Evolutionary conservation across 2,797 vertebrate genomes (phyloP).

Genomic region (Nasua narica): DNA sequence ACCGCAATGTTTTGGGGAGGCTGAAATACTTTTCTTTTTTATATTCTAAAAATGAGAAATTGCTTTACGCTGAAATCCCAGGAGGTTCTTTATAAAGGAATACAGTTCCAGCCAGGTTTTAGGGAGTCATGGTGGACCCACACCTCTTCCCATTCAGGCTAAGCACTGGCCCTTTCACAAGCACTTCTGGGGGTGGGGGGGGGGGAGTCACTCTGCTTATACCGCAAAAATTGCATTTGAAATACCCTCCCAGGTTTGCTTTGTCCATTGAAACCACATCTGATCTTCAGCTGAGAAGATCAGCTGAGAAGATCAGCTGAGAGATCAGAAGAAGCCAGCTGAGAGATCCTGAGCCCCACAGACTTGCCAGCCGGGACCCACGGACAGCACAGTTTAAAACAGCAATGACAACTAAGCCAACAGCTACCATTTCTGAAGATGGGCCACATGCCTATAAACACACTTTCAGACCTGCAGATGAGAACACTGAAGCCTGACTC

Average conservation of each 20-base stretch:
- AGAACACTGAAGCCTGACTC: not conserved
- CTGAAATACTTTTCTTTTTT: not conserved
- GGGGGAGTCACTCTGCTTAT: not conserved
- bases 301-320: no score
- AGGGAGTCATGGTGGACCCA: not conserved
- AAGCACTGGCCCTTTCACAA: not conserved
- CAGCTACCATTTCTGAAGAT: not conserved
- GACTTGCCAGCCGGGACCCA: not conserved
- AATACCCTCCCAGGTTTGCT: not conserved
- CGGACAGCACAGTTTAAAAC: not conserved
- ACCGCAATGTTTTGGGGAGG: constrained; percentile 33
- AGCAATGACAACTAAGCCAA: not conserved
- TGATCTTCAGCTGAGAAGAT: no score
- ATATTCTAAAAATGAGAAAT: not conserved
- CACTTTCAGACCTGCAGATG: not conserved
- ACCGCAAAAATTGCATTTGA: not conserved
- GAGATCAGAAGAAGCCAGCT: not conserved
- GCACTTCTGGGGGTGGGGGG: not conserved
- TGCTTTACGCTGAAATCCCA: not conserved
- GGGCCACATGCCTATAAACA: not conserved
- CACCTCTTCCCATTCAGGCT: not conserved
- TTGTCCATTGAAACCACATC: not conserved
- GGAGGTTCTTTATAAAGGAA: not conserved
- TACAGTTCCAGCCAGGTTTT: not conserved
- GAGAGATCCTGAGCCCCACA: not conserved